Conservation (phyloP, 2,888 invertebrate genomes). For the Epistrophella euchroma region DNA sequence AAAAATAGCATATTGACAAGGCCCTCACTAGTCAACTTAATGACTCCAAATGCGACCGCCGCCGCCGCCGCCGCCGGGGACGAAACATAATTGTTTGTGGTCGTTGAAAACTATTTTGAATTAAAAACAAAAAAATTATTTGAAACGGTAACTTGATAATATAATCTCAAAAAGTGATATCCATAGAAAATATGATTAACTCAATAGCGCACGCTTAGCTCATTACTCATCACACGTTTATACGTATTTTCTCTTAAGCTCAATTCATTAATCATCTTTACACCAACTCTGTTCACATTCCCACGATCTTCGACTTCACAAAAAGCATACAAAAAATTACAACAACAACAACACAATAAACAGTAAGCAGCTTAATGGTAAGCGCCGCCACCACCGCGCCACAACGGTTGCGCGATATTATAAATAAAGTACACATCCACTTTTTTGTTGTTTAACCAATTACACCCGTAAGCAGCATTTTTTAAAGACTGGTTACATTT, state of each 20-base stretch:
- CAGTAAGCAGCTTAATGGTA: slow-evolving; percentile 23
- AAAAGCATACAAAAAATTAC: slow-evolving; percentile 25
- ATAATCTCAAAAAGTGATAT: background rate
- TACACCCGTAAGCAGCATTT: slow-evolving; percentile 68
- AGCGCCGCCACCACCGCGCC: background rate
- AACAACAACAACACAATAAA: slow-evolving; percentile 30
- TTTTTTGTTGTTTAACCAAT: slow-evolving; percentile 43
- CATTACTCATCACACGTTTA: slow-evolving; percentile 1
- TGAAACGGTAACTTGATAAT: too few relatives aligned
- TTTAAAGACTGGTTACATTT: slow-evolving; percentile 39
- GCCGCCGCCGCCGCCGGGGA: too few relatives aligned
- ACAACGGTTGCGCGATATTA: slow-evolving; percentile 4
- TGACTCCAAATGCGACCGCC: too few relatives aligned
- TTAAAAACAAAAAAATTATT: too few relatives aligned
- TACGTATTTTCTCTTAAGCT: slow-evolving; percentile 13
- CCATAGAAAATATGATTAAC: slow-evolving; percentile 2
- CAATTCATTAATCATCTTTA: slow-evolving; percentile 69
- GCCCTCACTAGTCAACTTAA: too few relatives aligned
- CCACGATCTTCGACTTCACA: slow-evolving; percentile 64
- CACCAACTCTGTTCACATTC: slow-evolving; percentile 59
- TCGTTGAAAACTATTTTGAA: too few relatives aligned
- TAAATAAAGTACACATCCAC: background rate
- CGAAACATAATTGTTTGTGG: too few relatives aligned
- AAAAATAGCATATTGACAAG: too few relatives aligned
- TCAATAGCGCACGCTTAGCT: slow-evolving; percentile 45